These are phyloP conservation scores for Nebria salina DNA, from an alignment of 2,888 invertebrate species.

Conservation along the genomic window DNA sequence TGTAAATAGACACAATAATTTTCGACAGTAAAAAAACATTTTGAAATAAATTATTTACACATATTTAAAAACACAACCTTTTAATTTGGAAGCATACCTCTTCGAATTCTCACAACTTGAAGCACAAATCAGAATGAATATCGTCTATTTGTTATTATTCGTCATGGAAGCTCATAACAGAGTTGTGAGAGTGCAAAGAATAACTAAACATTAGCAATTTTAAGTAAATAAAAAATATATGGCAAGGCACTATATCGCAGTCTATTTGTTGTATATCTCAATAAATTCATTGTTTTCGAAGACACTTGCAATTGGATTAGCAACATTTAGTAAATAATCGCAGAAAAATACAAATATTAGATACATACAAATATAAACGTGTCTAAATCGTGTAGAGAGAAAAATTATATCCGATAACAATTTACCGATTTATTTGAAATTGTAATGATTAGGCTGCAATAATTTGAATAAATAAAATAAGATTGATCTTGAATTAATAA, in stretches of 20 bases:
- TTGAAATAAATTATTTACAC: neutral
- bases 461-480: no score
- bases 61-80: neutral
- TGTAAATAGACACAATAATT: neutral
- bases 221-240: conserved; percentile 42
- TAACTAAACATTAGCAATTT: neutral
- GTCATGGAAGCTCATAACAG: conserved; percentile 30
- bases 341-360: neutral
- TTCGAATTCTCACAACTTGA: neutral
- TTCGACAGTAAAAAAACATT: neutral
- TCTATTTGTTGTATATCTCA: conserved; percentile 34
- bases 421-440: no score
- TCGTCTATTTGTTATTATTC: conserved; percentile 23
- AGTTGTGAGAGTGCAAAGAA: neutral
- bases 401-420: no score
- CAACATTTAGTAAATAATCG: conserved; percentile 10
- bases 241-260: conserved; percentile 44
- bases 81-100: neutral
- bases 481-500: no score
- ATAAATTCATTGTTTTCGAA: conserved; percentile 8
- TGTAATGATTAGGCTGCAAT: no score
- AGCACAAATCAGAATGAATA: neutral
- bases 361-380: neutral
- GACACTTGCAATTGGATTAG: neutral
- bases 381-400: neutral